Evolutionary conservation across 2,888 invertebrate species (phyloP).

Genomic region (Phymatocera aterrima): DNA sequence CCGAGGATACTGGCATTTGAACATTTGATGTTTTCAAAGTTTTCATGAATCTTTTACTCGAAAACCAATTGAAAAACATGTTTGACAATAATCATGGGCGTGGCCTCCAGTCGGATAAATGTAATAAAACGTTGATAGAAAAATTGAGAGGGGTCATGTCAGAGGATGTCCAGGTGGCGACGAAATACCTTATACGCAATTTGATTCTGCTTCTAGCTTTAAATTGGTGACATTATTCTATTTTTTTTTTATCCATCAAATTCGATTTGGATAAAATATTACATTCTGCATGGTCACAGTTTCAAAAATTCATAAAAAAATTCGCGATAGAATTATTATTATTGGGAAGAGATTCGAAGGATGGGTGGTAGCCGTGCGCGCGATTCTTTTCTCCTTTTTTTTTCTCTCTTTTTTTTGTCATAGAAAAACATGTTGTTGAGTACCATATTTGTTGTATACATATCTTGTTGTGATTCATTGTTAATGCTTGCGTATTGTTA

Average conservation of each 20-base stretch:
- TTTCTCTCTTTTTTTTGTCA: no score
- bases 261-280: neutral
- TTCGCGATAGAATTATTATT: constrained; percentile 4
- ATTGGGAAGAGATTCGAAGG: constrained; percentile 57
- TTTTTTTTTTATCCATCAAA: neutral
- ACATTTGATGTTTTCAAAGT: no score
- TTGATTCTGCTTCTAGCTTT: neutral
- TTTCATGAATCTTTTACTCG: no score
- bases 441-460: constrained; percentile 74
- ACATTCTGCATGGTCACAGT: neutral
- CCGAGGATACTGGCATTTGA: no score
- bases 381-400: no score
- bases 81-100: no score
- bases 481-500: constrained; percentile 75
- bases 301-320: neutral
- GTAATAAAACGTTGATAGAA: no score
- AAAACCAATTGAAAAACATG: no score
- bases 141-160: no score
- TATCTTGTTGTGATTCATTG: constrained; percentile 75
- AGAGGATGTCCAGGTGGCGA: no score
- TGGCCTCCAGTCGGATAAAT: no score
- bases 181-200: neutral
- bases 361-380: constrained; percentile 68
- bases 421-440: constrained; percentile 67
- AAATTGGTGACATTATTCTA: neutral